phyloP scores from a whole-genome alignment of 2,113 vertebrate species.

The Toxostoma redivivum region DNA sequence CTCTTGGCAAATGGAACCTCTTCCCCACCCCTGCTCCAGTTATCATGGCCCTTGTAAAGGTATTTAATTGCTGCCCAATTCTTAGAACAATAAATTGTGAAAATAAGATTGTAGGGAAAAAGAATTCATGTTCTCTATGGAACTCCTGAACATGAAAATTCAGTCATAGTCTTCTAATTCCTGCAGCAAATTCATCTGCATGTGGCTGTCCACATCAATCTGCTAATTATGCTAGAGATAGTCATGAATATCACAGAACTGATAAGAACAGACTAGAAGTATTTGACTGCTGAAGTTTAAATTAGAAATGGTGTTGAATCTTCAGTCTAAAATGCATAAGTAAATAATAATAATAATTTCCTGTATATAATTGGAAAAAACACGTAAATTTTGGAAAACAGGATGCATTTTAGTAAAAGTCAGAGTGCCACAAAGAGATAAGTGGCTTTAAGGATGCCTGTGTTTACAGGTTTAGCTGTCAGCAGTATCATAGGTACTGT shows the following conservation, averaged over 20 bases:
- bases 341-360: neutral
- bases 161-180: neutral
- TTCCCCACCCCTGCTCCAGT: accelerated
- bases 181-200: neutral
- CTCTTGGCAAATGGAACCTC: neutral
- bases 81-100: neutral
- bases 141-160: neutral
- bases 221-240: neutral
- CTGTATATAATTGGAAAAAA: neutral
- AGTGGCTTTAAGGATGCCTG: neutral
- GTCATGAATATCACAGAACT: neutral
- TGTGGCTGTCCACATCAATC: neutral
- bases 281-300: neutral
- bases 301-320: neutral
- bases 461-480: neutral
- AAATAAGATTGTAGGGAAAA: neutral
- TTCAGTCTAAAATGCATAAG: neutral
- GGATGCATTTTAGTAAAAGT: neutral
- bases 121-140: neutral
- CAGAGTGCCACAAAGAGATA: neutral
- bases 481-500: neutral
- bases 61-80: neutral
- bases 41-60: neutral
- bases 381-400: neutral
- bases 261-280: neutral